Percentiles rank a stretch among this genome's conserved stretches.
Conservation (phyloP, 2,797 vertebrate species). For the Rhabdophis nuchalis region DNA sequence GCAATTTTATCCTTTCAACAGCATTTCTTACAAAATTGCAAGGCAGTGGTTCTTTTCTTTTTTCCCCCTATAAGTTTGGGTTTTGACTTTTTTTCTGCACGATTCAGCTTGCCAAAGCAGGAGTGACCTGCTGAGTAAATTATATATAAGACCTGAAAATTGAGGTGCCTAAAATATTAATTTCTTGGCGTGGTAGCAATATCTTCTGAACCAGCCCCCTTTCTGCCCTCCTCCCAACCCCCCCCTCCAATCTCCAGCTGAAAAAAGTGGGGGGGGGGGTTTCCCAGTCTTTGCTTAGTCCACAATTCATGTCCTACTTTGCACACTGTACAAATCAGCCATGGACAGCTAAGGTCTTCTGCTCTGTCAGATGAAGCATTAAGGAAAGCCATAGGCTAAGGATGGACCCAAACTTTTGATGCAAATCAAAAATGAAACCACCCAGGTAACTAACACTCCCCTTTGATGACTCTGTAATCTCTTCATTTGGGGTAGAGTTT, state of each 20-base stretch:
- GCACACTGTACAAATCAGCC: background rate
- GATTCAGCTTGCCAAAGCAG: background rate
- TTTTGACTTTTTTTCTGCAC: background rate
- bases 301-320: background rate
- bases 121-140: background rate
- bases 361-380: background rate
- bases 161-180: constrained; percentile 7
- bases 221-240: background rate
- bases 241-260: background rate
- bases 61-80: background rate
- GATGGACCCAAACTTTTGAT: background rate
- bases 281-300: background rate
- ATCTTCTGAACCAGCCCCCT: constrained; percentile 4
- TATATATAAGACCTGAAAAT: background rate
- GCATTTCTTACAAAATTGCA: background rate
- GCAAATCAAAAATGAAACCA: background rate
- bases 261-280: background rate
- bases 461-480: too few relatives aligned
- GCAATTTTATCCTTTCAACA: background rate
- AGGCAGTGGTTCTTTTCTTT: background rate
- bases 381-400: background rate
- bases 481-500: too few relatives aligned
- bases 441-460: too few relatives aligned
- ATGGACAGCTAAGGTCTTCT: background rate
- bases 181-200: background rate